Evolutionary conservation across 2,797 vertebrate genomes (phyloP).

Genomic region (Dallia pectoralis): DNA sequence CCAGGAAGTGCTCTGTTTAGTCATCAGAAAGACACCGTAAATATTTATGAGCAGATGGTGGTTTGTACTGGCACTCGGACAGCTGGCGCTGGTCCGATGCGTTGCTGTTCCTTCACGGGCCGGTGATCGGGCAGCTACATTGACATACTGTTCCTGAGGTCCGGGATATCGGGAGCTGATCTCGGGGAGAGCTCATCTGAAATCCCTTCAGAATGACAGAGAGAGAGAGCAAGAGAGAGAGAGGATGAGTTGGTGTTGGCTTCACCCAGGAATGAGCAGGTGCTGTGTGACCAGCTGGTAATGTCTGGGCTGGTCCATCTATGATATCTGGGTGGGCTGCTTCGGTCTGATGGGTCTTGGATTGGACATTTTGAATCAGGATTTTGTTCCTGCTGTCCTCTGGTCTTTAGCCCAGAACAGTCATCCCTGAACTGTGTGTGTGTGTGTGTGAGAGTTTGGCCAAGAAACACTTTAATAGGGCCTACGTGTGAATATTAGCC

Average conservation of each 20-base stretch:
- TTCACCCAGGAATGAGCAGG: slow-evolving; percentile 46
- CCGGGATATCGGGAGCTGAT: slow-evolving; percentile 23
- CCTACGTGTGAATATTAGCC: slow-evolving; percentile 30
- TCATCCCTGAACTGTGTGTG: slow-evolving; percentile 21
- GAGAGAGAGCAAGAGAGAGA: neutral
- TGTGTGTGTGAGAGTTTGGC: slow-evolving; percentile 20
- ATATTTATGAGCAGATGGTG: slow-evolving; percentile 44
- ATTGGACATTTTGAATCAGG: neutral
- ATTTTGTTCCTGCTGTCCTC: slow-evolving; percentile 15
- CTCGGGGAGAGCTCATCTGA: slow-evolving; percentile 35
- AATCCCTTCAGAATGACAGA: slow-evolving; percentile 26
- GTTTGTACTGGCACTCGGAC: slow-evolving; percentile 52
- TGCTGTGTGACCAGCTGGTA: slow-evolving; percentile 27
- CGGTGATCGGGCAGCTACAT: neutral
- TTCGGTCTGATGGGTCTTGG: slow-evolving; percentile 14
- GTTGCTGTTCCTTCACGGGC: neutral
- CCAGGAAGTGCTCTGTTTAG: slow-evolving; percentile 51
- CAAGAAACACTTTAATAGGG: slow-evolving; percentile 21
- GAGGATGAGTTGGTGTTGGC: neutral
- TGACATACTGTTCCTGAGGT: no score
- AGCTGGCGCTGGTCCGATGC: slow-evolving; percentile 25
- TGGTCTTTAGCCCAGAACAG: slow-evolving; percentile 36
- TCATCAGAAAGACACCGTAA: slow-evolving; percentile 54
- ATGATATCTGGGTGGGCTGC: neutral
- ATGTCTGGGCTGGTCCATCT: slow-evolving; percentile 32